Evolutionary conservation across 2,113 vertebrate species (phyloP), one percentile per base, ranked within the genome.

Genomic region (Turnix velox): DNA sequence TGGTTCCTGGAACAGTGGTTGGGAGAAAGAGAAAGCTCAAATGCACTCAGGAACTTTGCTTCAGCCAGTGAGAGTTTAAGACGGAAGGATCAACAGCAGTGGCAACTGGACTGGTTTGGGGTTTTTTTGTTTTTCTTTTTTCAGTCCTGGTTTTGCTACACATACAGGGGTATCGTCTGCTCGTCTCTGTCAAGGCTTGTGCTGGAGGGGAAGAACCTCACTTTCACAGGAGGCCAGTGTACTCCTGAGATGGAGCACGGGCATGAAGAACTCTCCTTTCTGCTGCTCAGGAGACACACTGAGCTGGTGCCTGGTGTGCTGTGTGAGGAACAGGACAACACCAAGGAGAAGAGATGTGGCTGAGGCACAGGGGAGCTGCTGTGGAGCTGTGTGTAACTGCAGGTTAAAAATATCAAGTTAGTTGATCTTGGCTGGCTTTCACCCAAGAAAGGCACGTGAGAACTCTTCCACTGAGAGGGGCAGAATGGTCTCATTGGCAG

Each of bases 161-260:
- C 3, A 0, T 3, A 7, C 22, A 10, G 15, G 24, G 51, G 51
- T 54, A 6, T 4, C 43, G 12, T 16, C 49, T 68, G 68, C 68
- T 52, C 30, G 24, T 6, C 40, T n/a, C 31, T 43, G 10, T 31
- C 18, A 13, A 22, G 31, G 14, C 52, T 33, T 12, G 35, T 23
- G 14, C 40, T 22, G 72, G 65, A 22, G 49, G 8, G 11, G 10
- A 27, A 51, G n/a, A 25, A 2, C 31, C 45, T 35, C 30, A 31
- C 14, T 69, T 4, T 18, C 15, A 1, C 16, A 2, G 39, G 31
- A 30, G 24, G 33, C 5, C 33, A 37, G 5, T 0, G 0, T 12
- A 6, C 6, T 39, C 40, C 62, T 3, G n/a, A 4, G 46, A 14
- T 6, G 7, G 45, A 23, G 23, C 16, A 0, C 1, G 0, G 0